These are phyloP conservation scores for Uromys caudimaculatus DNA, from an alignment of 2,797 vertebrate species.

Conservation along the genomic window DNA sequence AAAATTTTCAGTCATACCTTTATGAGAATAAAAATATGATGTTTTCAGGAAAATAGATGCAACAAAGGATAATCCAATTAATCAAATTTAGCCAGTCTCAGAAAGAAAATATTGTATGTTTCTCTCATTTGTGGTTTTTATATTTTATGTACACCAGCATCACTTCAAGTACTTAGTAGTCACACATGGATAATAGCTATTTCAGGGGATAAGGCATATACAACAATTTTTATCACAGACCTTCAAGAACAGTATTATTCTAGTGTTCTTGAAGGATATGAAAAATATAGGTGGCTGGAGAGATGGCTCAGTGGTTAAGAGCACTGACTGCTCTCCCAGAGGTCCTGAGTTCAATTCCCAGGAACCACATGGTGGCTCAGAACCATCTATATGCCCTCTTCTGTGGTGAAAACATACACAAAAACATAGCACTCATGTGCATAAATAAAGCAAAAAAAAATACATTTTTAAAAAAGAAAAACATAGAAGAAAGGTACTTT, in stretches of 20 bases:
- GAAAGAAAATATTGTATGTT: neutral
- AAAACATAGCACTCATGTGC: too few species aligned
- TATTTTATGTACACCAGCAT: neutral
- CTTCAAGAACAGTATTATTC: neutral
- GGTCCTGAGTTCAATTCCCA: too few species aligned
- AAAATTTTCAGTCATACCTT: neutral
- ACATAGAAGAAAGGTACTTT: neutral
- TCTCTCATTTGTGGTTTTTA: neutral
- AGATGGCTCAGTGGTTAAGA: too few species aligned
- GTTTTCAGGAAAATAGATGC: neutral
- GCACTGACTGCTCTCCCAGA: too few species aligned
- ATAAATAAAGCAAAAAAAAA: too few species aligned
- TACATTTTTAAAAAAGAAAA: neutral
- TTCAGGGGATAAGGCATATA: neutral
- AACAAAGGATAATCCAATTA: neutral
- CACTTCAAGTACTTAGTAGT: neutral
- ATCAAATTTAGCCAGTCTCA: neutral
- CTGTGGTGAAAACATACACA: too few species aligned
- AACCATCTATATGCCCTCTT: too few species aligned
- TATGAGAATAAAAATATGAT: neutral
- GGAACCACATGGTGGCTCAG: too few species aligned
- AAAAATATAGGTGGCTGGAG: neutral
- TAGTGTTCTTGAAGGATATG: neutral
- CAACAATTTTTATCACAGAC: neutral
- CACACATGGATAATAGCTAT: rapidly evolving